These are phyloP conservation scores for Zenarchopterus dispar DNA, from an alignment of 2,797 vertebrate genomes.

Conservation along the genomic window DNA sequence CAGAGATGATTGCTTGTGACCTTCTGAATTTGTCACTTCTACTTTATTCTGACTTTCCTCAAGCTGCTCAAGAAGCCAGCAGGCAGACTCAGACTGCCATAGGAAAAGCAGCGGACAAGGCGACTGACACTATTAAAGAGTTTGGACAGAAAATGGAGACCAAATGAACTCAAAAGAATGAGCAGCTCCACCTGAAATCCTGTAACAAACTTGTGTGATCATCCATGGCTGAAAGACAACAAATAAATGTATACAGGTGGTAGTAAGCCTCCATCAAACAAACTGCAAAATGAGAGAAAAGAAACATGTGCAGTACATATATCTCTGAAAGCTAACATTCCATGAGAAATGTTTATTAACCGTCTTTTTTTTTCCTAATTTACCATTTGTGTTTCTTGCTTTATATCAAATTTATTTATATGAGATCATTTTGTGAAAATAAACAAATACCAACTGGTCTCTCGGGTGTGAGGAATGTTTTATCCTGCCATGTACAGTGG, in stretches of 20 bases:
- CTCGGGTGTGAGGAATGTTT: conserved; percentile 31
- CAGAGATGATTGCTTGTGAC: neutral
- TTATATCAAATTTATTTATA: conserved; percentile 32
- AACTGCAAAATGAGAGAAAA: conserved; percentile 5
- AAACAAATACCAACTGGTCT: conserved; percentile 45
- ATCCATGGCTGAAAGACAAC: conserved; percentile 20
- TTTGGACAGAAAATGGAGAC: conserved; percentile 73
- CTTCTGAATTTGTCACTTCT: conserved; percentile 31
- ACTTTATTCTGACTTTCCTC: conserved; percentile 19
- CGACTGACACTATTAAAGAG: conserved; percentile 74
- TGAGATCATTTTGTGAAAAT: conserved; percentile 67
- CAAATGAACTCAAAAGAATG: conserved; percentile 64
- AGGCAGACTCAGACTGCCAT: conserved; percentile 75
- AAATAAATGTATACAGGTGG: conserved; percentile 14
- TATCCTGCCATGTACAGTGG: conserved; percentile 6
- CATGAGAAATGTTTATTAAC: conserved; percentile 43
- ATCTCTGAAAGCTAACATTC: conserved; percentile 55
- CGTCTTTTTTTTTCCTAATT: conserved; percentile 38
- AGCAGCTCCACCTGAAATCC: conserved; percentile 12
- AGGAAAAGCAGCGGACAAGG: conserved; percentile 69
- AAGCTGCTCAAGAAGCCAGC: conserved; percentile 77
- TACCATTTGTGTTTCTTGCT: conserved; percentile 30
- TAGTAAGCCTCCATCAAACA: conserved; percentile 25
- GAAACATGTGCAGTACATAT: neutral
- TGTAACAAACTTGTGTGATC: conserved; percentile 23